A percentile compares a stretch with the other conserved stretches of the same genome.
These are phyloP conservation scores for Osmoderma eremita DNA, from an alignment of 2,888 invertebrate species.

Conservation along the genomic window DNA sequence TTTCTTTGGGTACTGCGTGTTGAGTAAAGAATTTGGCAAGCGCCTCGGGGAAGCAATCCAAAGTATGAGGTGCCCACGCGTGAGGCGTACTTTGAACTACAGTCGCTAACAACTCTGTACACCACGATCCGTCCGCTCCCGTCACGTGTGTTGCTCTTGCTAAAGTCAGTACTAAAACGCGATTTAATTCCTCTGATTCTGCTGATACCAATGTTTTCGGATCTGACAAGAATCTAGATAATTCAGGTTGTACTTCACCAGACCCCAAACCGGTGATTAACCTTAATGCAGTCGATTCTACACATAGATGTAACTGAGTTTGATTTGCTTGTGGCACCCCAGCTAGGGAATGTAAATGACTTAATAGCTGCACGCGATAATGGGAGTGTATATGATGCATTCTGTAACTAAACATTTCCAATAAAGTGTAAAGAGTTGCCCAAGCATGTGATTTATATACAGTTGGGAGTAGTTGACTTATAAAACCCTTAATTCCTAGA, in stretches of 20 bases:
- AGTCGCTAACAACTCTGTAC: conserved; percentile 87
- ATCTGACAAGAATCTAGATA: conserved; percentile 90
- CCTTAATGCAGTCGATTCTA: conserved; percentile 62
- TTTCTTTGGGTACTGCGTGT: conserved; percentile 85
- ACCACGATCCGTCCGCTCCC: conserved; percentile 86
- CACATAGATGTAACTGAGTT: conserved; percentile 90
- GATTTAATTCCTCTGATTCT: conserved; percentile 94
- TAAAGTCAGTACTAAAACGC: conserved; percentile 90
- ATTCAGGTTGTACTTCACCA: conserved; percentile 92
- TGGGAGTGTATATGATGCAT: conserved; percentile 97
- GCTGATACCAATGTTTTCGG: conserved; percentile 91
- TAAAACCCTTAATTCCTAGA: conserved; percentile 94
- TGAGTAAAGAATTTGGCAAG: conserved; percentile 90
- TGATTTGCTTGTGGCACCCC: conserved; percentile 95
- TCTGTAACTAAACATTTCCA: conserved; percentile 97
- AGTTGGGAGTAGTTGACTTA: conserved; percentile 90
- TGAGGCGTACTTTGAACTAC: conserved; percentile 96
- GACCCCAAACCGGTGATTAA: conserved; percentile 58
- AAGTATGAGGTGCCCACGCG: conserved; percentile 92
- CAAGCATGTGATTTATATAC: conserved; percentile 94
- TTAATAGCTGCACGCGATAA: conserved; percentile 92
- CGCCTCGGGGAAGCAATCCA: conserved; percentile 90
- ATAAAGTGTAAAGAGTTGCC: conserved; percentile 93
- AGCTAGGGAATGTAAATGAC: conserved; percentile 90
- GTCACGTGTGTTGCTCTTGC: conserved; percentile 95